Percentiles rank a stretch among this genome's conserved stretches.
phyloP scores from a whole-genome alignment of 1,140 invertebrate genomes.

The Doryteuthis pealeii region DNA sequence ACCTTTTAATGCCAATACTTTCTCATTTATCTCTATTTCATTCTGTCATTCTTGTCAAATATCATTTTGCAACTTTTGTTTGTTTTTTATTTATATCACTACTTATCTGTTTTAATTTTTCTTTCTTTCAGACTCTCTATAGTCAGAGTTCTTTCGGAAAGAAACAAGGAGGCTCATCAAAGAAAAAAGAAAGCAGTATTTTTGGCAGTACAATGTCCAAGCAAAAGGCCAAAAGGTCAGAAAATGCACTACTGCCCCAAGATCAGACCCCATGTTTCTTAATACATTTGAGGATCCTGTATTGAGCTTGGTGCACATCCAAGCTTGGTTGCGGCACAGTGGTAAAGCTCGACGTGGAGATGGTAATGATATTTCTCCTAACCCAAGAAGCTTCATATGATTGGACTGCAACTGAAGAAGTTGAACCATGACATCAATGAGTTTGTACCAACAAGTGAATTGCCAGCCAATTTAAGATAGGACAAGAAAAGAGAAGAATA shows the following conservation, averaged over 20 bases:
- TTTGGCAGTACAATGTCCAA: conserved; percentile 99
- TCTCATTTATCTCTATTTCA: too few species aligned
- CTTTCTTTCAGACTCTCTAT: conserved; percentile 27
- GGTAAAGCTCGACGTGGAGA: conserved; percentile 95
- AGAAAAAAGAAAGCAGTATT: conserved; percentile 66
- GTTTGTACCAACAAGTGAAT: conserved; percentile 91
- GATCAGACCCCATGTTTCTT: conserved; percentile 88
- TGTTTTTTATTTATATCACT: too few species aligned
- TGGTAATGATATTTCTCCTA: conserved; percentile 95
- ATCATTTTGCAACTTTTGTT: too few species aligned
- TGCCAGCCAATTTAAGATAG: conserved; percentile 73
- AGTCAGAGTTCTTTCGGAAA: conserved; percentile 67
- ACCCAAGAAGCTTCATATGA: conserved; percentile 83
- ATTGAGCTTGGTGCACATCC: conserved; percentile 41
- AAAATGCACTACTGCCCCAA: conserved; percentile 63
- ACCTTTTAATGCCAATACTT: too few species aligned
- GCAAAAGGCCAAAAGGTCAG: conserved; percentile 78
- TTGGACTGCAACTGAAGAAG: conserved; percentile 90
- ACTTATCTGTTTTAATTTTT: too few species aligned
- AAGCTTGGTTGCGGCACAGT: conserved; percentile 62
- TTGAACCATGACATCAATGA: conserved; percentile 90
- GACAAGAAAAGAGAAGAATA: conserved; percentile 97
- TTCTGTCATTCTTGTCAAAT: too few species aligned
- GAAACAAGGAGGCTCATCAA: conserved; percentile 58
- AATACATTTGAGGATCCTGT: conserved; percentile 65